These are phyloP conservation scores for Parthenolecanium corni DNA, from an alignment of 2,888 invertebrate genomes.

Conservation along the genomic window DNA sequence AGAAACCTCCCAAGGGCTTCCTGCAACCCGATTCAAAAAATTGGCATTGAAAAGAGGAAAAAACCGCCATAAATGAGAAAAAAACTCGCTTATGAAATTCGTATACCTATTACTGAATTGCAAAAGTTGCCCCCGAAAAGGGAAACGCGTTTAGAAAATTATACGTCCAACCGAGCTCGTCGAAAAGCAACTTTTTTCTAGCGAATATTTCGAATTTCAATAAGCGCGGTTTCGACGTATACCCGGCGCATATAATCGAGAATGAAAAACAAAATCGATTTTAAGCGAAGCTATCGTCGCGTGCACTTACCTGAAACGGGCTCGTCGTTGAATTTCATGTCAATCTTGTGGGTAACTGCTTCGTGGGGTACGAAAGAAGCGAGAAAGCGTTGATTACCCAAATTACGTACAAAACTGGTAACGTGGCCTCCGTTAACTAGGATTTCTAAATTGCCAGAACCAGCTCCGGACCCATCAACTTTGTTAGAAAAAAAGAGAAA, in stretches of 20 bases:
- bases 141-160: no score
- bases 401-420: conserved; percentile 80
- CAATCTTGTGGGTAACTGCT: conserved; percentile 71
- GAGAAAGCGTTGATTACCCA: conserved; percentile 77
- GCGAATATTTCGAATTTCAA: no score
- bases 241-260: no score
- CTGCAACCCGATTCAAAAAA: conserved; percentile 48
- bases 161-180: no score
- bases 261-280: no score
- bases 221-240: no score
- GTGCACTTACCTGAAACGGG: conserved; percentile 69
- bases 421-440: conserved; percentile 90
- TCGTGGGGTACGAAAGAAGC: conserved; percentile 90
- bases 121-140: no score
- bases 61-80: no score
- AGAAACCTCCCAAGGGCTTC: conserved; percentile 89
- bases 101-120: no score
- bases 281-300: background rate
- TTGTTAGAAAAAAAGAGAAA: conserved; percentile 34
- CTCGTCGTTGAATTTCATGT: conserved; percentile 88
- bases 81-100: no score
- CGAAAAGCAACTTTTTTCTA: no score
- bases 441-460: conserved; percentile 90
- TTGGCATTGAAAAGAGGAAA: no score
- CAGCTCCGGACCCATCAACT: conserved; percentile 94